Conservation (phyloP, 2,888 invertebrate species). For the Strigamia crassipes region DNA sequence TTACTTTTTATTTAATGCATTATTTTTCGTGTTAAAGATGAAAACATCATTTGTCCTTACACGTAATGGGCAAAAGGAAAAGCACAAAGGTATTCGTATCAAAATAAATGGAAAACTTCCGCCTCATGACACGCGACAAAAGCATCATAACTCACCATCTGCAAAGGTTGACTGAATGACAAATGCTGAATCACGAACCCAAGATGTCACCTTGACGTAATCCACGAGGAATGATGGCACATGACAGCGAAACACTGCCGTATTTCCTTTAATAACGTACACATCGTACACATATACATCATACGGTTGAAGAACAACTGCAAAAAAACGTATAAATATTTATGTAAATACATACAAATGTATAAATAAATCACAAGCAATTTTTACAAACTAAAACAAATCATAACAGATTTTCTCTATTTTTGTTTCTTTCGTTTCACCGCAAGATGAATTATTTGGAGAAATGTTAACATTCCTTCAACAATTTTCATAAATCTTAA, state of each 20-base stretch:
- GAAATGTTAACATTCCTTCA: conserved; percentile 1
- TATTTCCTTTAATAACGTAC: conserved; percentile 50
- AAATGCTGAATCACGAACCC: conserved; percentile 50
- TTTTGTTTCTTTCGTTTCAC: neutral
- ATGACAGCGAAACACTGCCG: conserved; percentile 58
- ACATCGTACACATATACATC: conserved; percentile 47
- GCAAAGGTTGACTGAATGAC: conserved; percentile 46
- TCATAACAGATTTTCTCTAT: neutral
- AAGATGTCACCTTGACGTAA: conserved; percentile 52
- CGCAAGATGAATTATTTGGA: conserved; percentile 10
- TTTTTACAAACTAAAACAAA: neutral
- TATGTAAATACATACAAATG: too few relatives aligned
- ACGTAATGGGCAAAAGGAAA: neutral
- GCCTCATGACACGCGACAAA: neutral
- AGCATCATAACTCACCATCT: conserved; percentile 45
- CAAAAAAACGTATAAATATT: conserved; percentile 12
- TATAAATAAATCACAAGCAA: neutral
- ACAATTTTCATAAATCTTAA: conserved; percentile 25
- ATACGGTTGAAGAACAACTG: conserved; percentile 46
- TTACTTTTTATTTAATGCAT: neutral
- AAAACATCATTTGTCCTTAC: neutral
- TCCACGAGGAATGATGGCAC: conserved; percentile 53
- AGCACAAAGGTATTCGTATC: neutral
- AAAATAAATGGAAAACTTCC: conserved; percentile 31
- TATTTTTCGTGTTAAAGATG: neutral